Base-by-base conservation (phyloP, 2,888 invertebrate genomes). In the Orthosia cruda region DNA sequence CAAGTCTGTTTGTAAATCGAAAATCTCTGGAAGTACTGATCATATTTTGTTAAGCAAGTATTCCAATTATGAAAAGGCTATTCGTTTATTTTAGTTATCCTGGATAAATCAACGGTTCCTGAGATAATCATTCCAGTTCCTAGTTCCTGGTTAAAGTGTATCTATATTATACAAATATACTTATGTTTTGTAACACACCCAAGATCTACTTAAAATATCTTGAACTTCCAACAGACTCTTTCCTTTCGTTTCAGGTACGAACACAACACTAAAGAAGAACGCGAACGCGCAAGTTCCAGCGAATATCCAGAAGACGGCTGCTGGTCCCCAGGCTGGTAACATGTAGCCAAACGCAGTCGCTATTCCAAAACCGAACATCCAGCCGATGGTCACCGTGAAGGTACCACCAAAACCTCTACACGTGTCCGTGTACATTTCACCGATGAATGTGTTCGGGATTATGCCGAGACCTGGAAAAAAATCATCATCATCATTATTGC, bases 401-500 rank as follows among this genome's bases (percentile, higher is more conserved):
- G 91, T 89, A 5, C 92, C 92, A 0, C 91, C 92, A 4, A 88
- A 89, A 0, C 89, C 82, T 0, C 93, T 87, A 0, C 91, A 92
- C 32, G 92, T 92, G 0, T 89, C 84, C 4, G 89, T 81, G 77
- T 91, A 93, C 92, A 93, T 91, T 54, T 93, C 93, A 0, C 92
- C 92, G 0, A 90, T 89, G 9, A 92, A 88, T 0, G 91, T 90
- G 47, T 88, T 90, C 5, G 93, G 93, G 47, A 93, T 91, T 5
- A 90, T 92, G 5, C 90, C 91, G 9, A 93, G 89, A 61, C 92
- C 92, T 93, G 87, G 1, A 55, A 54, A 49, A 52, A 20, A 47
- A 62, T 40, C 9, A 1, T 50, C 15, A 50, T 7, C 23, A 47
- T 49, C 12, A 32, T 2, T 0, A 13, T 4, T 13, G 12, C 26